phyloP scores from a whole-genome alignment of 2,797 vertebrate genomes.

The Paedocypris micromegethes region DNA sequence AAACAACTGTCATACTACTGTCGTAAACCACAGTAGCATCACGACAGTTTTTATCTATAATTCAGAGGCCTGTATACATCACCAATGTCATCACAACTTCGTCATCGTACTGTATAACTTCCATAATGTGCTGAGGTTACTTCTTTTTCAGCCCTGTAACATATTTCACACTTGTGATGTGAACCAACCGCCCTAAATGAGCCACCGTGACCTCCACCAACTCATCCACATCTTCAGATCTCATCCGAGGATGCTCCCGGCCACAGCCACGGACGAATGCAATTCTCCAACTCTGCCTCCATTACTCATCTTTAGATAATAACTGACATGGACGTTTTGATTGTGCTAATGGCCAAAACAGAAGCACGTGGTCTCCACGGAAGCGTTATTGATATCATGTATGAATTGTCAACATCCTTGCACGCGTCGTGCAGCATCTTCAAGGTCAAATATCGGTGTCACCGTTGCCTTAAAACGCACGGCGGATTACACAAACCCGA shows the following conservation, averaged over 20 bases:
- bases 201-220: not conserved
- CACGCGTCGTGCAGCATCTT: constrained; percentile 40
- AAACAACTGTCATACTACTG: no score
- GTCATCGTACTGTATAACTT: no score
- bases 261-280: constrained; percentile 12
- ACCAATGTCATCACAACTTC: no score
- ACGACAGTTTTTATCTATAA: no score
- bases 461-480: constrained; percentile 27
- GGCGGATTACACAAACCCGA: not conserved
- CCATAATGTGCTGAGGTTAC: no score
- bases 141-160: no score
- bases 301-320: constrained; percentile 4
- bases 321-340: constrained; percentile 8
- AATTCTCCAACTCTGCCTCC: not conserved
- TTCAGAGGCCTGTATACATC: no score
- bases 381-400: constrained; percentile 18
- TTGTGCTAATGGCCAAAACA: constrained; percentile 31
- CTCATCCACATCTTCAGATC: not conserved
- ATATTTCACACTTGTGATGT: no score
- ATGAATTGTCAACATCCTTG: not conserved
- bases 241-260: constrained; percentile 26
- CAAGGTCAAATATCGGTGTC: constrained; percentile 50
- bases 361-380: constrained; percentile 39
- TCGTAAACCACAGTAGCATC: no score
- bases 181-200: not conserved